Evolutionary conservation across 2,888 invertebrate species (phyloP).

Genomic region (Eupithecia pulchellata): DNA sequence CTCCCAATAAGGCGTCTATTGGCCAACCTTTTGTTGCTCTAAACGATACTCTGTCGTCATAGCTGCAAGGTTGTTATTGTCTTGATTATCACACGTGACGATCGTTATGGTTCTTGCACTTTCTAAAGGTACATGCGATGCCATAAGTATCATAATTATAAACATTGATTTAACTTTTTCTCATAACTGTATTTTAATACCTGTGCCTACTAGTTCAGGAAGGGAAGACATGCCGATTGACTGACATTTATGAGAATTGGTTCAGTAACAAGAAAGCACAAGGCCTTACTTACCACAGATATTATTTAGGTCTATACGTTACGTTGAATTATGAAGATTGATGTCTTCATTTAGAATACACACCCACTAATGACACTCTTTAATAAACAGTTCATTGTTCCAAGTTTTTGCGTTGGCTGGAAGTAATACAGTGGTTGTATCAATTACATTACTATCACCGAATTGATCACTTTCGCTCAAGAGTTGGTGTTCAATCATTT

Average conservation of each 20-base stretch:
- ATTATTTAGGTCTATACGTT: neutral
- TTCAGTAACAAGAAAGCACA: too few species aligned
- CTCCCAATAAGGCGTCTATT: constrained; percentile 52
- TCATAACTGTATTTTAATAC: neutral
- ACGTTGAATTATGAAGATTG: neutral
- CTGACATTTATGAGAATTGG: neutral
- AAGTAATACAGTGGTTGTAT: constrained; percentile 64
- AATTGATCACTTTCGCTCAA: constrained; percentile 69
- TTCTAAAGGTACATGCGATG: constrained; percentile 32
- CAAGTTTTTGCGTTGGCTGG: constrained; percentile 35
- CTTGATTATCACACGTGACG: constrained; percentile 66
- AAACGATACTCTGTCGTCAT: constrained; percentile 60
- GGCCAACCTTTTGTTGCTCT: constrained; percentile 59
- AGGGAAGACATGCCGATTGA: neutral
- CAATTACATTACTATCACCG: constrained; percentile 59
- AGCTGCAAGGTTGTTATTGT: constrained; percentile 68
- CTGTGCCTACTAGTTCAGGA: neutral
- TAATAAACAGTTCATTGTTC: constrained; percentile 3
- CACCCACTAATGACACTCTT: neutral
- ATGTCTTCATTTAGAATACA: neutral
- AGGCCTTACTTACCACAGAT: neutral
- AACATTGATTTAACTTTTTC: constrained; percentile 3
- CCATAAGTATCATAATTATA: constrained; percentile 7
- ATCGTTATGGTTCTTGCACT: constrained; percentile 51
- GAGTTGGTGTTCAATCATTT: constrained; percentile 66